Conservation (phyloP, 2,797 vertebrate species). For the Argentina silus region DNA sequence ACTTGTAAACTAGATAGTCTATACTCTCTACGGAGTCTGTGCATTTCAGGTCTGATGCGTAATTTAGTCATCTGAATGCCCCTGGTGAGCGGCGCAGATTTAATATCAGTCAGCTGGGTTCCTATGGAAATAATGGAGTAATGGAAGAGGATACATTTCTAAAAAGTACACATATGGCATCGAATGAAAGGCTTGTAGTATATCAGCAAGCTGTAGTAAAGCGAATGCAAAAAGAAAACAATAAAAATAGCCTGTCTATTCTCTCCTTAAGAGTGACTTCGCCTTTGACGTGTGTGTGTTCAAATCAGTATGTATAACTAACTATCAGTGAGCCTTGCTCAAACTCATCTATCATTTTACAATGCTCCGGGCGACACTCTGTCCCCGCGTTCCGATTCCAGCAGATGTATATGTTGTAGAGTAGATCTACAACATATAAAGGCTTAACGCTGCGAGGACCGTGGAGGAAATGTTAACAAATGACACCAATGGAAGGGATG, state of each 20-base stretch:
- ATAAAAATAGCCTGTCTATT: too few species aligned
- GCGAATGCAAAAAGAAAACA: too few species aligned
- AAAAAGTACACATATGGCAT: background rate
- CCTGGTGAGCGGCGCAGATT: slow-evolving; percentile 8
- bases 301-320: too few species aligned
- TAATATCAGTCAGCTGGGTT: slow-evolving; percentile 17
- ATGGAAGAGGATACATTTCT: slow-evolving; percentile 21
- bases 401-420: background rate
- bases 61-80: slow-evolving; percentile 5
- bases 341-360: background rate
- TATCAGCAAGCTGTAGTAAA: background rate
- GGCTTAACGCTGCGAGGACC: background rate
- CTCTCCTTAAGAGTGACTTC: too few species aligned
- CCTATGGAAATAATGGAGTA: slow-evolving; percentile 8
- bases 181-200: background rate
- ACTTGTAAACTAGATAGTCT: background rate
- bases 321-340: too few species aligned
- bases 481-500: slow-evolving; percentile 22
- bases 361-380: background rate
- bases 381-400: background rate
- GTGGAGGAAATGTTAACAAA: slow-evolving; percentile 31
- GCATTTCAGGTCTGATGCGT: slow-evolving; percentile 8
- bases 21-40: background rate
- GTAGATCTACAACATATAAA: background rate
- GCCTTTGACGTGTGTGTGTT: too few species aligned